phyloP scores from a whole-genome alignment of 2,888 invertebrate genomes.

The Cheilosia grossa region DNA sequence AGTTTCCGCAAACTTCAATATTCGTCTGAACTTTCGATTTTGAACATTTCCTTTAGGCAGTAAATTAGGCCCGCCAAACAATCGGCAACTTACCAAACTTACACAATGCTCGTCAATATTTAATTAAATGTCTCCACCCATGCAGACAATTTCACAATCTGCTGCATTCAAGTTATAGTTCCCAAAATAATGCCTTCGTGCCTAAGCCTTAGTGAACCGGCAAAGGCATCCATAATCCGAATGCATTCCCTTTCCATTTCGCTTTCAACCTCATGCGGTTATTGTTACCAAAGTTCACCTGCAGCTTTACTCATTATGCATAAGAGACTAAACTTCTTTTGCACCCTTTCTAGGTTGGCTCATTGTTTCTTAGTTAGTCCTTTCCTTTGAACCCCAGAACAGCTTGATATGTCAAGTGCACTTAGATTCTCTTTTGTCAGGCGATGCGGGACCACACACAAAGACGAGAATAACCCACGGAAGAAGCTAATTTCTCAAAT shows the following conservation, averaged over 20 bases:
- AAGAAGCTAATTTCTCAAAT: not conserved
- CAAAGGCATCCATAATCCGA: not conserved
- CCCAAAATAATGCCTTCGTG: not conserved
- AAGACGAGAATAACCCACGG: not conserved
- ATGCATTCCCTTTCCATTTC: not conserved
- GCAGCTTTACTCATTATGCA: conserved; percentile 6
- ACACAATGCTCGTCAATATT: not conserved
- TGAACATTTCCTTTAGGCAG: not conserved
- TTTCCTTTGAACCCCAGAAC: not conserved
- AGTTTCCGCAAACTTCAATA: no score
- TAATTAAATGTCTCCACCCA: not conserved
- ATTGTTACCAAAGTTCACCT: conserved; percentile 15
- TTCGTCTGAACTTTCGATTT: not conserved
- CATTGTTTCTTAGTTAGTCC: not conserved
- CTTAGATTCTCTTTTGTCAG: not conserved
- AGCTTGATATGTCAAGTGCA: conserved; percentile 1
- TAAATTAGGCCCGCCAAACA: not conserved
- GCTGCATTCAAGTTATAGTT: not conserved
- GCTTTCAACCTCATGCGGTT: not conserved
- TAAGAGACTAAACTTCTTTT: not conserved
- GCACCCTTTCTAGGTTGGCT: not conserved
- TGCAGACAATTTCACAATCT: not conserved
- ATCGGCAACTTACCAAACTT: not conserved
- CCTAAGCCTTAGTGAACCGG: not conserved
- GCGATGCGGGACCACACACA: not conserved